Percentiles rank a stretch among this genome's conserved stretches.
Evolutionary conservation across 2,113 vertebrate species (phyloP).

Genomic region (Calyptommatus sinebrachiatus): DNA sequence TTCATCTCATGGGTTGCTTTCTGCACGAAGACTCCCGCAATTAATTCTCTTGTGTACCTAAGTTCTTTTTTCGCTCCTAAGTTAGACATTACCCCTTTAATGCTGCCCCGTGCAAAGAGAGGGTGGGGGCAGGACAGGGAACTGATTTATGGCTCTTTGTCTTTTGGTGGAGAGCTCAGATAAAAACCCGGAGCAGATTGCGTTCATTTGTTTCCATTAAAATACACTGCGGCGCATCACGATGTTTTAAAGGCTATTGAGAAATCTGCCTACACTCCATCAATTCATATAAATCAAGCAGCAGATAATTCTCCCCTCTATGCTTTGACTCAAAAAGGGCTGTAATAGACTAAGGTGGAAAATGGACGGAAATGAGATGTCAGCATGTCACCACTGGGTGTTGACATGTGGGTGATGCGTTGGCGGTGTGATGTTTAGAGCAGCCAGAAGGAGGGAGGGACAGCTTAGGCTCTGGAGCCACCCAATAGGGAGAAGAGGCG

Average conservation of each 20-base stretch:
- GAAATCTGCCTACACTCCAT: conserved; percentile 53
- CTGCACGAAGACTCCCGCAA: neutral
- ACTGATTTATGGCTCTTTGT: neutral
- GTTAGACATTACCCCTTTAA: neutral
- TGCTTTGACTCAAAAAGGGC: conserved; percentile 40
- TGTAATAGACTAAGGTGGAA: conserved; percentile 28
- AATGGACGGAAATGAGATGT: conserved; percentile 8
- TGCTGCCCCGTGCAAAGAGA: neutral
- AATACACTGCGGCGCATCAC: conserved; percentile 34
- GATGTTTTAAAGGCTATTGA: conserved; percentile 47
- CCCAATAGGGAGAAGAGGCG: no score
- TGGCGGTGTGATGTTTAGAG: neutral
- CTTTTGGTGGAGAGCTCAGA: conserved; percentile 3
- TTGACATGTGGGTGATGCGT: neutral
- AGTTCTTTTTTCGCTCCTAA: neutral
- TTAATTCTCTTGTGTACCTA: neutral
- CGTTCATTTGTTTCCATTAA: conserved; percentile 37
- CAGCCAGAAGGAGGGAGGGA: no score
- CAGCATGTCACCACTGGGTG: neutral
- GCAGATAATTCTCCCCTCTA: conserved; percentile 39
- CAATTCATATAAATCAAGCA: conserved; percentile 48
- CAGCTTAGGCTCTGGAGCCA: no score
- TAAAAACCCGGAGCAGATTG: conserved; percentile 26
- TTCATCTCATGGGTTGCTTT: neutral
- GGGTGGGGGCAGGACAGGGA: conserved; percentile 2